Evolutionary conservation across 2,888 invertebrate genomes (phyloP).

Genomic region (Poecilus cupreus): DNA sequence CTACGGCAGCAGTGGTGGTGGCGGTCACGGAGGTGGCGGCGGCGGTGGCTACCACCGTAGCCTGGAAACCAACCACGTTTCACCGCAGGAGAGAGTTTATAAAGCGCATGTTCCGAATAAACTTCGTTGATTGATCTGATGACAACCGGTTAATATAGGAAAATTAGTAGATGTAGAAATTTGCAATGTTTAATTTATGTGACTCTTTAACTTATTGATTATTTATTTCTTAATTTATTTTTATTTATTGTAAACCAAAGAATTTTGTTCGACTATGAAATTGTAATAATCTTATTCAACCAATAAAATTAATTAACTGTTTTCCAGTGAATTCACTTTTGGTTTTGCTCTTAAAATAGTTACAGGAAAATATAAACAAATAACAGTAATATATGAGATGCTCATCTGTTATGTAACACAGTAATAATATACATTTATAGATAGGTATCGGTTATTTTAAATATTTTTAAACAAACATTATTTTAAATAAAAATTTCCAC

Average conservation of each 20-base stretch:
- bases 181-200: not conserved
- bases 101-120: conserved; percentile 73
- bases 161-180: not conserved
- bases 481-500: too few relatives aligned
- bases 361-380: too few relatives aligned
- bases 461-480: too few relatives aligned
- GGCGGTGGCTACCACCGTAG: conserved; percentile 65
- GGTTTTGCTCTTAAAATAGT: too few relatives aligned
- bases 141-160: not conserved
- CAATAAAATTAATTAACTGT: not conserved
- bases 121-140: not conserved
- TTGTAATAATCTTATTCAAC: not conserved
- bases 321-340: not conserved
- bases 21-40: conserved; percentile 77
- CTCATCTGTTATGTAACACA: too few relatives aligned
- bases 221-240: conserved; percentile 12
- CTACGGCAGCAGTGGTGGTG: conserved; percentile 74
- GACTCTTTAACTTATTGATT: not conserved
- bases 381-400: too few relatives aligned
- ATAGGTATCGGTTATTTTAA: too few relatives aligned
- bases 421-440: too few relatives aligned
- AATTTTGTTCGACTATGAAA: not conserved
- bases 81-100: conserved; percentile 79
- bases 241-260: conserved; percentile 10
- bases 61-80: conserved; percentile 42